phyloP scores from a whole-genome alignment of 2,113 vertebrate species.

The Nothocercus julius region DNA sequence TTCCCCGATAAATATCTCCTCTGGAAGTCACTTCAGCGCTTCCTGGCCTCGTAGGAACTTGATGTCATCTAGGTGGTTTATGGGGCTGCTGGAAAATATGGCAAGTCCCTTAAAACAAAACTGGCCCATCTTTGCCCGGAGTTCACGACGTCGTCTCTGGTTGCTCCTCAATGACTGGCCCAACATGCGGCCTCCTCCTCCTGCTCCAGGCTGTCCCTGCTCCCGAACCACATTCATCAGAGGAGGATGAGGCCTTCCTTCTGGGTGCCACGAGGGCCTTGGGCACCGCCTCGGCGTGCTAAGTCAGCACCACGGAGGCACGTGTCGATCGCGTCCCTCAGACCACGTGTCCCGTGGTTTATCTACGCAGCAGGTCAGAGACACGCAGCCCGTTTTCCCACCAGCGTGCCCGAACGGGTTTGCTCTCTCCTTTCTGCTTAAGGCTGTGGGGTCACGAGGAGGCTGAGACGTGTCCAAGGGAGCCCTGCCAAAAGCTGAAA shows the following conservation, averaged over 20 bases:
- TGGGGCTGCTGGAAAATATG: not conserved
- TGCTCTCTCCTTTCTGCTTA: not conserved
- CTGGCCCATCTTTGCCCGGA: not conserved
- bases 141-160: not conserved
- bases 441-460: not conserved
- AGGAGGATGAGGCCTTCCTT: not conserved
- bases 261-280: not conserved
- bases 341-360: not conserved
- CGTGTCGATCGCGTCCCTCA: fast-evolving
- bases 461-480: not conserved
- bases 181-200: not conserved
- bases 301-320: not conserved
- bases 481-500: not conserved
- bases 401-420: not conserved
- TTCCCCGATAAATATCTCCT: not conserved
- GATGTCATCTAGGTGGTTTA: not conserved
- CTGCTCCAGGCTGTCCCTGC: not conserved
- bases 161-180: not conserved
- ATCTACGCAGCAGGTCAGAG: not conserved
- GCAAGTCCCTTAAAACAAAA: not conserved
- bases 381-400: not conserved
- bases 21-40: not conserved
- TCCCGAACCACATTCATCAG: not conserved
- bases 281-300: not conserved
- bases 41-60: not conserved